Evolutionary conservation across 2,113 vertebrate species (phyloP).

Genomic region (Etheostoma cragini): DNA sequence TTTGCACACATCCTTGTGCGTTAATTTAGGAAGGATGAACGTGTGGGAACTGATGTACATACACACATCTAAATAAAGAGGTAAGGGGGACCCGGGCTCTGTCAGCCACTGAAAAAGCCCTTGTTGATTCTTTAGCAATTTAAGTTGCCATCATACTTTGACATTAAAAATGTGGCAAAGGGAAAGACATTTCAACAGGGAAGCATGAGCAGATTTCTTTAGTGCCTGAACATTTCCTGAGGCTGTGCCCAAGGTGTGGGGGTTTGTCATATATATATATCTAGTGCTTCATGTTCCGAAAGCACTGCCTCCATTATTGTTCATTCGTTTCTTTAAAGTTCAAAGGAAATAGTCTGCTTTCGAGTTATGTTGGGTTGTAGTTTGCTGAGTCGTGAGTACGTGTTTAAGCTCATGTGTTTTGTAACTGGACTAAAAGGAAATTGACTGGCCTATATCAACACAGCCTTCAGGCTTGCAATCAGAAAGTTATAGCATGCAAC

Average conservation of each 20-base stretch:
- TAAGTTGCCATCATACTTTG: neutral
- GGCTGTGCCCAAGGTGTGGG: constrained; percentile 28
- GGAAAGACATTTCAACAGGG: neutral
- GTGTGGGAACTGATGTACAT: neutral
- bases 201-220: constrained; percentile 41
- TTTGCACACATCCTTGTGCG: neutral
- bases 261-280: neutral
- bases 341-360: neutral
- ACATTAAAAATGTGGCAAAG: neutral
- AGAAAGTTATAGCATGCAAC: neutral
- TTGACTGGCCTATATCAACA: neutral
- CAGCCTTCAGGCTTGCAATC: neutral
- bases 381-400: neutral
- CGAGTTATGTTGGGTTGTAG: neutral
- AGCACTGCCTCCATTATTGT: neutral
- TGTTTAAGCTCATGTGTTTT: neutral
- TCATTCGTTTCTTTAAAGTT: neutral
- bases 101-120: constrained; percentile 14
- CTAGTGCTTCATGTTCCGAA: neutral
- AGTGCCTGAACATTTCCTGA: constrained; percentile 22
- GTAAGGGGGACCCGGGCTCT: neutral
- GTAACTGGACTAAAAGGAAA: neutral
- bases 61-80: constrained; percentile 10
- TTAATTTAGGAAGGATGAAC: constrained; percentile 13
- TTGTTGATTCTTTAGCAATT: neutral